These are phyloP conservation scores for Nezara viridula DNA, from an alignment of 2,888 invertebrate species.

Conservation along the genomic window DNA sequence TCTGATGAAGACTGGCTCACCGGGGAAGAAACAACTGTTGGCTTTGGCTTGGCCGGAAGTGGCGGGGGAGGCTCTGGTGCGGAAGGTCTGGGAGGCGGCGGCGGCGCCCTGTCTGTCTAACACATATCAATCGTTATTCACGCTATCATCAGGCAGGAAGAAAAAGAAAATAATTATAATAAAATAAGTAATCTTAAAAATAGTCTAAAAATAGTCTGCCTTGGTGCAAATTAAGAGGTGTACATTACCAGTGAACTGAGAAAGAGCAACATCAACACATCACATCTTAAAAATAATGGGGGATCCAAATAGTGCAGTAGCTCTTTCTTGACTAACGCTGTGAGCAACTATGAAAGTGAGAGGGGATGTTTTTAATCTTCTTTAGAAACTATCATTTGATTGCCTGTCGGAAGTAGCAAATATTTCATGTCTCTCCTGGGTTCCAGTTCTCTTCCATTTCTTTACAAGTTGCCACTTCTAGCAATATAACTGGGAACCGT, in stretches of 20 bases:
- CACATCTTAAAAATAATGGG: not conserved
- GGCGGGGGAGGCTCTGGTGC: constrained; percentile 66
- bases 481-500: not conserved
- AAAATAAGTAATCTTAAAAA: constrained; percentile 4
- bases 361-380: too few species aligned
- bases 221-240: not conserved
- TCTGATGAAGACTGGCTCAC: constrained; percentile 67
- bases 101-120: constrained; percentile 64
- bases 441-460: not conserved
- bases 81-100: constrained; percentile 64
- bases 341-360: too few species aligned
- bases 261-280: not conserved
- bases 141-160: too few species aligned
- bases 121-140: constrained; percentile 59
- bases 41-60: constrained; percentile 67
- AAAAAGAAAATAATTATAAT: too few species aligned
- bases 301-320: not conserved
- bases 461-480: not conserved
- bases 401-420: too few species aligned
- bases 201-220: not conserved
- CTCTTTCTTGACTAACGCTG: not conserved
- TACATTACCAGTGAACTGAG: not conserved
- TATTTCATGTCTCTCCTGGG: too few species aligned
- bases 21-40: constrained; percentile 66
- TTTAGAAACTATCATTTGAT: too few species aligned